These are phyloP conservation scores for Micrasema minimum DNA, from an alignment of 1,140 invertebrate species.

Conservation along the genomic window DNA sequence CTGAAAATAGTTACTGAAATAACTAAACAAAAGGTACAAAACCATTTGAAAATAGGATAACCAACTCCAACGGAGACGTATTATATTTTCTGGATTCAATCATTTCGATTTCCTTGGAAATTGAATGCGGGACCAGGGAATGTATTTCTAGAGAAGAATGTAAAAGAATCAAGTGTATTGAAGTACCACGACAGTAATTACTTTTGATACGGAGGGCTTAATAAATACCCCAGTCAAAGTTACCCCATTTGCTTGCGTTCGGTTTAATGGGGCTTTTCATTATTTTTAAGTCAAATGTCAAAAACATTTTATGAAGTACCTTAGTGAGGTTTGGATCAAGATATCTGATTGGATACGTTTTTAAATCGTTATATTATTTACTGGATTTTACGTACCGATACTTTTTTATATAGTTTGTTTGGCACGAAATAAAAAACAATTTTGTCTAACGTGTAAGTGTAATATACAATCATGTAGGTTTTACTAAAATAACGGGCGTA, in stretches of 20 bases:
- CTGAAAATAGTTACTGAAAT: no score
- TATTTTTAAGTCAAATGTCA: conserved; percentile 38
- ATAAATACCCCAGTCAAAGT: conserved; percentile 42
- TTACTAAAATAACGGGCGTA: no score
- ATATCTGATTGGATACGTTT: conserved; percentile 11
- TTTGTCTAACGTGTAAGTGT: no score
- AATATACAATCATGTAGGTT: no score
- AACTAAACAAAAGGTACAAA: no score
- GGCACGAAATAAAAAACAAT: no score
- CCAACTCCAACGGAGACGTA: neutral
- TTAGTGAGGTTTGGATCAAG: conserved; percentile 5
- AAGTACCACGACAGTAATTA: conserved; percentile 51
- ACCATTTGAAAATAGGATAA: no score
- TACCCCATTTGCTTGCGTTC: conserved; percentile 1
- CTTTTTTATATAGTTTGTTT: no score
- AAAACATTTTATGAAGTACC: conserved; percentile 24
- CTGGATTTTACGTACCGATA: no score
- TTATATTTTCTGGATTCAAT: conserved; percentile 47
- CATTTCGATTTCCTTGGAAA: conserved; percentile 45
- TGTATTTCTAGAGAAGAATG: conserved; percentile 31
- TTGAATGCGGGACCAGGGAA: conserved; percentile 30
- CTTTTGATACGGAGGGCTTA: conserved; percentile 50
- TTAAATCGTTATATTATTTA: neutral
- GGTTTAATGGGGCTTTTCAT: conserved; percentile 27
- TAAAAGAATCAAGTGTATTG: conserved; percentile 43